These are phyloP conservation scores for Pachyrhynchus sulphureomaculatus DNA, from an alignment of 1,140 invertebrate genomes.

Conservation along the genomic window DNA sequence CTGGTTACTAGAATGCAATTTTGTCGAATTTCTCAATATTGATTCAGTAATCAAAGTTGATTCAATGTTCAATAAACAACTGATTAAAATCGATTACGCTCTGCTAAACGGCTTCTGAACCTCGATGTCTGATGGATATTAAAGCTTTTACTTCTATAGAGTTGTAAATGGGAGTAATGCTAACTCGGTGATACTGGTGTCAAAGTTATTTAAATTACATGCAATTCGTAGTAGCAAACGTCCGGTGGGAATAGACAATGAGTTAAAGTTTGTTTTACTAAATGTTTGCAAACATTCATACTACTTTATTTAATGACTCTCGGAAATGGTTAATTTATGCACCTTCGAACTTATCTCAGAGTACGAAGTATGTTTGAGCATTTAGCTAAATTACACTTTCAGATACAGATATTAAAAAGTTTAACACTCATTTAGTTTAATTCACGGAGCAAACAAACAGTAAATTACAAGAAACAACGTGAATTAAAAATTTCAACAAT, in stretches of 20 bases:
- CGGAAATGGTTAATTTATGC: conserved; percentile 5
- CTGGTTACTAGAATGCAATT: no score
- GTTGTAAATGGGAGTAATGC: conserved; percentile 8
- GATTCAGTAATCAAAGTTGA: no score
- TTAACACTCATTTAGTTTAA: no score
- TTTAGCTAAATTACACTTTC: no score
- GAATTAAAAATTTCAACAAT: no score
- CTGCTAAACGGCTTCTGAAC: conserved; percentile 1
- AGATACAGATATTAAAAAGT: no score
- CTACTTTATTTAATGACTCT: background rate
- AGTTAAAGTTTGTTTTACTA: conserved; percentile 10
- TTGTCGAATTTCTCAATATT: no score
- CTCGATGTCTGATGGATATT: conserved; percentile 8
- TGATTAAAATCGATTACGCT: background rate
- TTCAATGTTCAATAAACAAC: background rate
- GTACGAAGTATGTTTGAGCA: background rate
- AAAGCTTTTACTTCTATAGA: conserved; percentile 2
- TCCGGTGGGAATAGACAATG: background rate
- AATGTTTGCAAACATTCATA: background rate
- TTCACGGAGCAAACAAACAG: no score
- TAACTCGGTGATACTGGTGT: conserved; percentile 5
- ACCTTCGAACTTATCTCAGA: background rate
- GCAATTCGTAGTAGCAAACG: background rate
- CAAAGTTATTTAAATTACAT: conserved; percentile 12
- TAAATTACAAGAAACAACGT: no score